phyloP scores from a whole-genome alignment of 2,888 invertebrate genomes.

The Leptinotarsa haldemani region DNA sequence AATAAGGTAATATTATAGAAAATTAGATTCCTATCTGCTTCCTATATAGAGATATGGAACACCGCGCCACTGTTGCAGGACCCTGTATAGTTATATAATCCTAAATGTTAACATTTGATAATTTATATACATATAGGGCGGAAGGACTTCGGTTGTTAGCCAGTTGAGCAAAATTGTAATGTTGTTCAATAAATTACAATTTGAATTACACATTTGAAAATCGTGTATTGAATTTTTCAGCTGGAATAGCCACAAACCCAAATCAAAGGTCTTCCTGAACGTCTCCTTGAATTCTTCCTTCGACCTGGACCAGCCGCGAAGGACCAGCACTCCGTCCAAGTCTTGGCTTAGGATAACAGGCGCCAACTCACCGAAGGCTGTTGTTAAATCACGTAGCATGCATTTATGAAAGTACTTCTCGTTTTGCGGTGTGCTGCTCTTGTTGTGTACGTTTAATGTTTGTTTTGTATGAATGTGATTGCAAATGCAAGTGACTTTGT shows the following conservation, averaged over 20 bases:
- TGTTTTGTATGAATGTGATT: background rate
- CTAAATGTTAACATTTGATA: too few species aligned
- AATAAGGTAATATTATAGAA: too few species aligned
- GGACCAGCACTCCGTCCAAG: constrained; percentile 53
- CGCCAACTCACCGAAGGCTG: constrained; percentile 69
- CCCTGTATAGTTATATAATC: too few species aligned
- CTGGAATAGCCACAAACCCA: constrained; percentile 50
- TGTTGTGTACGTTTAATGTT: background rate
- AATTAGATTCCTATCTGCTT: too few species aligned
- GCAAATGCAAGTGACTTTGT: background rate
- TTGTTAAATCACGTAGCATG: constrained; percentile 42
- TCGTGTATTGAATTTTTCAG: constrained; percentile 33
- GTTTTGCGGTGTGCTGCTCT: constrained; percentile 4
- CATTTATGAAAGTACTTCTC: constrained; percentile 25
- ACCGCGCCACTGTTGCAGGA: too few species aligned
- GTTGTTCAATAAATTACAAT: too few species aligned
- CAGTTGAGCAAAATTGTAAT: too few species aligned
- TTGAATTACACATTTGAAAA: too few species aligned
- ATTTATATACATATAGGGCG: too few species aligned
- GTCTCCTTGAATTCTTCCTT: constrained; percentile 48
- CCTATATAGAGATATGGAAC: too few species aligned
- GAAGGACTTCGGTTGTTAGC: too few species aligned
- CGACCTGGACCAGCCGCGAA: constrained; percentile 37
- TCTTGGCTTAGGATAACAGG: constrained; percentile 73
- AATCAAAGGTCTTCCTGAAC: constrained; percentile 45